These are phyloP conservation scores for Pristionchus arcanus DNA, from an alignment of 2,888 invertebrate species.

Conservation along the genomic window DNA sequence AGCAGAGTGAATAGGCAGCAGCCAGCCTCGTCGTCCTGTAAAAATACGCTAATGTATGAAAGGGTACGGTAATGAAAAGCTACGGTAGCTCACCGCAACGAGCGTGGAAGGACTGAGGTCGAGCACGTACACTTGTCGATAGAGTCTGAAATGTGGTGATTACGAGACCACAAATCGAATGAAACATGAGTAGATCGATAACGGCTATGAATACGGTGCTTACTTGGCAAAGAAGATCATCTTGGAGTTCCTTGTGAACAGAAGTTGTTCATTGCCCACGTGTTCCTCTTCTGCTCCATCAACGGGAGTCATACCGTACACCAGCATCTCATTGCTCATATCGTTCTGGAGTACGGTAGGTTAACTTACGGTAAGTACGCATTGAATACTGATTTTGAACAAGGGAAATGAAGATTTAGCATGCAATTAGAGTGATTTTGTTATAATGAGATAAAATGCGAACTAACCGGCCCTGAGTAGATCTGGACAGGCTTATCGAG, in stretches of 20 bases:
- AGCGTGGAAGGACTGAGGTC: slow-evolving; percentile 89
- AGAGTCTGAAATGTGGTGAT: slow-evolving; percentile 78
- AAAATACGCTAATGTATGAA: slow-evolving; percentile 13
- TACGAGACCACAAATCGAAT: not conserved
- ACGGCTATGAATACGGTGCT: not conserved
- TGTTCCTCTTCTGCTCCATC: not conserved
- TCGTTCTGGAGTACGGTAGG: slow-evolving; percentile 24
- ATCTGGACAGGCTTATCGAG: slow-evolving; percentile 63
- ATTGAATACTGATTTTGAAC: not conserved
- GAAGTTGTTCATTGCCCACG: not conserved
- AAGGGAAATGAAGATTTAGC: not conserved
- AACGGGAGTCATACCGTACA: slow-evolving; percentile 53
- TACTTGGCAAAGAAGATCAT: slow-evolving; percentile 52
- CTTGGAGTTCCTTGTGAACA: slow-evolving; percentile 22
- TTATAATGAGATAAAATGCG: not conserved
- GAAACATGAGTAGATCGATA: not conserved
- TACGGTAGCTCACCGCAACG: slow-evolving; percentile 83
- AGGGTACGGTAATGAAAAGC: not conserved
- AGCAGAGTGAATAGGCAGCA: slow-evolving; percentile 80
- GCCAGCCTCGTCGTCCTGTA: slow-evolving; percentile 80
- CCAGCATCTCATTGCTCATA: slow-evolving; percentile 42
- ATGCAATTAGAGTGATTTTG: not conserved
- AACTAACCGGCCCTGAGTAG: slow-evolving; percentile 52
- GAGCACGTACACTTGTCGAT: slow-evolving; percentile 87
- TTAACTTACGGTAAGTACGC: not conserved